phyloP scores from a whole-genome alignment of 2,797 vertebrate genomes.

The Vipera ursinii region DNA sequence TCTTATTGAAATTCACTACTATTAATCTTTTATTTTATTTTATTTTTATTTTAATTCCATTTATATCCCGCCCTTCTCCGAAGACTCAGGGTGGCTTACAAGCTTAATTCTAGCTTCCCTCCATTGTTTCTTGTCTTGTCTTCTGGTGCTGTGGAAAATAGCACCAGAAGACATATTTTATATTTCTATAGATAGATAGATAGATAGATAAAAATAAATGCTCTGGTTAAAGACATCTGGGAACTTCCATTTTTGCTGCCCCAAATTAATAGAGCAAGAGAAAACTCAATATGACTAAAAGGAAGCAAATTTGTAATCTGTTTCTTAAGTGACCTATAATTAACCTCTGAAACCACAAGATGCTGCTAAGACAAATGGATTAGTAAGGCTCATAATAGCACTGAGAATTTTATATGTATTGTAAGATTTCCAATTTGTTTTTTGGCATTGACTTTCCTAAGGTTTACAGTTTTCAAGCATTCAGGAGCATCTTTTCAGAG shows the following conservation, averaged over 20 bases:
- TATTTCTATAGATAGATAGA: constrained; percentile 36
- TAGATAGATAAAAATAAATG: constrained; percentile 44
- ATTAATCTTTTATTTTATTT: constrained; percentile 33
- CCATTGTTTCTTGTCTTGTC: background rate
- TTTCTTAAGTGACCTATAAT: constrained; percentile 4
- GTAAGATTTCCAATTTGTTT: constrained; percentile 9
- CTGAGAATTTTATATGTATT: constrained; percentile 17
- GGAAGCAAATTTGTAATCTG: constrained; percentile 35
- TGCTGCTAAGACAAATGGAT: constrained; percentile 25
- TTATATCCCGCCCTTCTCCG: no score
- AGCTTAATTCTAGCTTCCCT: background rate
- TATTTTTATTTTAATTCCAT: no score
- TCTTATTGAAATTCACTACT: constrained; percentile 40
- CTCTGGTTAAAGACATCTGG: constrained; percentile 28
- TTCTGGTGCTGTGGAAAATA: background rate
- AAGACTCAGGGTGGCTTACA: no score
- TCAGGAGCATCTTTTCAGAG: background rate
- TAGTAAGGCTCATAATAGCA: constrained; percentile 40
- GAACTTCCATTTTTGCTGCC: constrained; percentile 35
- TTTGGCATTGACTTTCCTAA: background rate
- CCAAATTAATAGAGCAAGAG: constrained; percentile 12
- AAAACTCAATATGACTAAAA: constrained; percentile 42
- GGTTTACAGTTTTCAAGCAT: background rate
- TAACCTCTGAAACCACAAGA: constrained; percentile 42
- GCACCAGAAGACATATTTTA: background rate